phyloP scores from a whole-genome alignment of 2,113 vertebrate species.

The Recurvirostra avosetta region DNA sequence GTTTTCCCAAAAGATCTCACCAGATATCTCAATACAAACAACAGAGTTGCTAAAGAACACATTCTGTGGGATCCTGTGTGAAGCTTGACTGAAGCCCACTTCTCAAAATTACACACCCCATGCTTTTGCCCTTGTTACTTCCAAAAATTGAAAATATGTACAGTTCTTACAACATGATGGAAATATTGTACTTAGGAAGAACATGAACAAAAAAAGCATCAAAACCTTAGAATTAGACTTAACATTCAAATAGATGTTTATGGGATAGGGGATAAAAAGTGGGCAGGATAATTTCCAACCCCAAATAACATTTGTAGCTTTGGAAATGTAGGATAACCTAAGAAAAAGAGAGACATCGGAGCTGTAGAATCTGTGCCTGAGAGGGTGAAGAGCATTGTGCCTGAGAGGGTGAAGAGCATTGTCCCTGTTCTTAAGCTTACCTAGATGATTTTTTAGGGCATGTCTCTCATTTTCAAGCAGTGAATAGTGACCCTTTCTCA shows the following conservation, averaged over 20 bases:
- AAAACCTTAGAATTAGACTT: background rate
- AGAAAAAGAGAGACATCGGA: background rate
- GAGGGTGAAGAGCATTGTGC: background rate
- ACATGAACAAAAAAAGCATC: background rate
- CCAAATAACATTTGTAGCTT: background rate
- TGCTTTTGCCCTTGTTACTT: background rate
- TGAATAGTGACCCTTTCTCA: background rate
- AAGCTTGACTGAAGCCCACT: background rate
- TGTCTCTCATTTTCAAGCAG: background rate
- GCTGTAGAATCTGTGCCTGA: background rate
- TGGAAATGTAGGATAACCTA: background rate
- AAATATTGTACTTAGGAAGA: background rate
- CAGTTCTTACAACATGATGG: background rate
- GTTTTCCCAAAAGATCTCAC: constrained; percentile 38
- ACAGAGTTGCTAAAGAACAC: constrained; percentile 23
- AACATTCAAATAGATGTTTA: background rate
- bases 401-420: background rate
- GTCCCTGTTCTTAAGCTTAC: background rate
- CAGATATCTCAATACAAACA: constrained; percentile 34
- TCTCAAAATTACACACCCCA: background rate
- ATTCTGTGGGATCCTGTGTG: constrained; percentile 6
- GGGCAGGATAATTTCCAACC: background rate
- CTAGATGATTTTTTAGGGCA: background rate
- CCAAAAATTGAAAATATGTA: background rate
- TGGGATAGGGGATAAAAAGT: background rate